Evolutionary conservation across 2,797 vertebrate species (phyloP), one percentile per base, ranked within the genome.

Genomic region (Onychomys leucogaster): DNA sequence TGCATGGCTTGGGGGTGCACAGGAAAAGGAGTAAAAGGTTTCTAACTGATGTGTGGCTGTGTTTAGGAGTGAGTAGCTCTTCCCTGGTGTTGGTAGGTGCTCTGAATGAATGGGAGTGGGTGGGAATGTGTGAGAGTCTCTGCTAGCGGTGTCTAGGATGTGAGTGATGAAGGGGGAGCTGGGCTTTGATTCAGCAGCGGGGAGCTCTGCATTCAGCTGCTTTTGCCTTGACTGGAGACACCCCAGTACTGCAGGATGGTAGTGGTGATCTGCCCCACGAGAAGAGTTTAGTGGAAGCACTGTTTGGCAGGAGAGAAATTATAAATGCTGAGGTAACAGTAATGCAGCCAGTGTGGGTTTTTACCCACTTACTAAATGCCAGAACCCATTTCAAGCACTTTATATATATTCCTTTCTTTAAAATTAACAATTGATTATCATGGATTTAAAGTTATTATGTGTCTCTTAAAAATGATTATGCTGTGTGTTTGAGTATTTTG

Each of bases 71-170:
- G 37, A 5, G 52, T 67, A 92, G n/a, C 76, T 78, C 87, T 46
- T 86, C 19, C 1, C 21, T 78, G 93, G 86, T 77, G 83, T 94
- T 82, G 80, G 75, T 85, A 96, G 88, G 92, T 90, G 89, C 89
- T 87, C 81, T 95, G 96, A 96, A 92, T 92, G 94, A 86, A 86
- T 21, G 10, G 76, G 92, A 94, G 91, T 96, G 94, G 89, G 94
- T 37, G 85, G 81, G 92, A 76, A 92, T 94, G 85, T 95, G 90
- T 96, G 69, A 96, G 95, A 93, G 73, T 49, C 49, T 75, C 78
- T 85, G 69, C 73, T 59, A 46, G 73, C 21, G 49, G 81, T 63
- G 92, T 97, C 90, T 89, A 82, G 75, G 61, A 76, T 92, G 61
- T 85, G 92, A 96, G 61, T 78, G 87, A 71, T 19, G 55, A 88